These are phyloP conservation scores for Flexamia atlantica DNA, from an alignment of 2,888 invertebrate genomes.

Conservation along the genomic window DNA sequence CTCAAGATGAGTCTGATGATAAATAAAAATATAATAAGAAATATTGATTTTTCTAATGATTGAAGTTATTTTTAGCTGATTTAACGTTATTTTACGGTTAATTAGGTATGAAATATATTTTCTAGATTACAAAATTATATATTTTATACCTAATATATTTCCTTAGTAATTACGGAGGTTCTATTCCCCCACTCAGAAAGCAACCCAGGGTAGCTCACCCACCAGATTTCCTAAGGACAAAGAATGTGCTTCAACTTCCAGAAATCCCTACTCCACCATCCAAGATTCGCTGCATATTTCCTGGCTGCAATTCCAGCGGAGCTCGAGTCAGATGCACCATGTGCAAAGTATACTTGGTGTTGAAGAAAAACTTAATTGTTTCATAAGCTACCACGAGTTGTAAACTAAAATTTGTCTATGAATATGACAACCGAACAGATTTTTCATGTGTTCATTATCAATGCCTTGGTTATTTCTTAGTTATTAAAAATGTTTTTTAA, in stretches of 20 bases:
- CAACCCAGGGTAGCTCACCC: slow-evolving; percentile 30
- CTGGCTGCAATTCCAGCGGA: slow-evolving; percentile 30
- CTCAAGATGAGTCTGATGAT: too few species aligned
- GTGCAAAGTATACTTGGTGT: slow-evolving; percentile 35
- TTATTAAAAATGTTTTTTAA: too few species aligned
- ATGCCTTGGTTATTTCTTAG: too few species aligned
- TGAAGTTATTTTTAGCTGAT: too few species aligned
- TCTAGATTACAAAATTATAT: too few species aligned
- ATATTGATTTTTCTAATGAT: too few species aligned
- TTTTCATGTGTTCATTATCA: too few species aligned
- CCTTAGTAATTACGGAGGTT: neutral
- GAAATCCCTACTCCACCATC: slow-evolving; percentile 23
- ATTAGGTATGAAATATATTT: too few species aligned
- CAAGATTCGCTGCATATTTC: slow-evolving; percentile 34
- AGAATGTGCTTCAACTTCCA: slow-evolving; percentile 47
- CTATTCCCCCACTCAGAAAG: slow-evolving; percentile 13
- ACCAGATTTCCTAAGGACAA: slow-evolving; percentile 22
- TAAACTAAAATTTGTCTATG: neutral
- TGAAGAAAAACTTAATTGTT: slow-evolving; percentile 37
- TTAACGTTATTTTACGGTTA: too few species aligned
- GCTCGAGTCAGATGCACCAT: slow-evolving; percentile 8
- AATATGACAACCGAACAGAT: neutral
- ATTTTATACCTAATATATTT: too few species aligned
- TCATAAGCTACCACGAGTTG: slow-evolving; percentile 14
- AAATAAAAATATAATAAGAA: too few species aligned